Conservation (phyloP, 2,888 invertebrate genomes). For the Acrobasis repandana region DNA sequence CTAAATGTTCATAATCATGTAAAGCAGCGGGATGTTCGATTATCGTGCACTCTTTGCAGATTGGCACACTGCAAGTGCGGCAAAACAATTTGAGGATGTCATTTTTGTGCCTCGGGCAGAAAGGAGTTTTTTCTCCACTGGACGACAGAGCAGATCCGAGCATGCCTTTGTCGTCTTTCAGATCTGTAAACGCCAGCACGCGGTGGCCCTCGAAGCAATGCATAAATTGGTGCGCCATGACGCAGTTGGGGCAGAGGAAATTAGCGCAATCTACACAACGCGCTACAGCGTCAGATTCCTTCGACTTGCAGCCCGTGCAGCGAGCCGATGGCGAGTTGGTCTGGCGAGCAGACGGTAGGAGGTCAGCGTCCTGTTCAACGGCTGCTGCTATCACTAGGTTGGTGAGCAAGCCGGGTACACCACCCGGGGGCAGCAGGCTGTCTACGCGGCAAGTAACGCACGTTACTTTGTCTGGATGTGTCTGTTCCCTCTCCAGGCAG, state of each 20-base stretch:
- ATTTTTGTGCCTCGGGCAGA: constrained; percentile 94
- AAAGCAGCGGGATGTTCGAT: constrained; percentile 91
- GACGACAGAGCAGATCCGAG: constrained; percentile 75
- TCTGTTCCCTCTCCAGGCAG: constrained; percentile 89
- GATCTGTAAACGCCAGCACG: constrained; percentile 87
- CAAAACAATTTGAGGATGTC: constrained; percentile 97
- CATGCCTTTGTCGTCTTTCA: constrained; percentile 84
- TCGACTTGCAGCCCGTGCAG: constrained; percentile 98
- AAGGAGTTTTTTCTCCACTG: constrained; percentile 85
- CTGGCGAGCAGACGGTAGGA: constrained; percentile 71
- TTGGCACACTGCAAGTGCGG: constrained; percentile 94
- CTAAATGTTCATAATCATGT: constrained; percentile 94
- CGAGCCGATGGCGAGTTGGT: constrained; percentile 82
- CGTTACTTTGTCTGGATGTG: constrained; percentile 87
- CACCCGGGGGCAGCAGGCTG: constrained; percentile 77
- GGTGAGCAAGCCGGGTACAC: constrained; percentile 86
- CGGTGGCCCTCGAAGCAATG: constrained; percentile 99
- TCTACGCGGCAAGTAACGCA: constrained; percentile 87
- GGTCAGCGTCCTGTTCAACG: constrained; percentile 80
- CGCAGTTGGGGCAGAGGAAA: constrained; percentile 97
- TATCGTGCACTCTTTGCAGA: constrained; percentile 97
- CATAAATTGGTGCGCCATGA: constrained; percentile 99
- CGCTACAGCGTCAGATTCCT: constrained; percentile 96
- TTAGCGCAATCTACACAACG: constrained; percentile 98
- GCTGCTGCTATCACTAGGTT: constrained; percentile 84